Percentiles rank a stretch among this genome's conserved stretches.
Conservation (phyloP, 2,797 vertebrate species). For the Pseudotriccus pelzelni region DNA sequence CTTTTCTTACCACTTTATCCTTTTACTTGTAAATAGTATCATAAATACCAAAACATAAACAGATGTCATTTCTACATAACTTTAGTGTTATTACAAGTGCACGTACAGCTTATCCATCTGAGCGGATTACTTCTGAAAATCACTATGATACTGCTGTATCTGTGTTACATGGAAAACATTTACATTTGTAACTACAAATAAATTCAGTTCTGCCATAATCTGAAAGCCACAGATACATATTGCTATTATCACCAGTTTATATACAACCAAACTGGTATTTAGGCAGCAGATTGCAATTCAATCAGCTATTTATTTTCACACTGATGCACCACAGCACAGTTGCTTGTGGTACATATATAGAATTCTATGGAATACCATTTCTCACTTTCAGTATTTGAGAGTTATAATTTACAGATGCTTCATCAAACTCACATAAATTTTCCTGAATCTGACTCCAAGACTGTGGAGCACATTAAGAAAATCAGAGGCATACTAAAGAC, state of each 20-base stretch:
- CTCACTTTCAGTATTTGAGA: not conserved
- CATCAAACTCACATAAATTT: not conserved
- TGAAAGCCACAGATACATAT: not conserved
- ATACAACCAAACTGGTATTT: conserved; percentile 7
- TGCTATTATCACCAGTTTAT: conserved; percentile 6
- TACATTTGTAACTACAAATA: not conserved
- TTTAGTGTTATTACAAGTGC: not conserved
- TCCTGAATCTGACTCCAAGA: conserved; percentile 23
- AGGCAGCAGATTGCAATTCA: conserved; percentile 18
- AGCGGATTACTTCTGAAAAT: not conserved
- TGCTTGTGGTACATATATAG: not conserved
- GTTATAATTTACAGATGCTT: conserved; percentile 20
- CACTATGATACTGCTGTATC: not conserved
- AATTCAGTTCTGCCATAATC: conserved; percentile 12
- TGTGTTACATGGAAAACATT: not conserved
- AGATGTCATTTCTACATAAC: not conserved
- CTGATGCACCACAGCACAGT: not conserved
- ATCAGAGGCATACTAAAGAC: not conserved
- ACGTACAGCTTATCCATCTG: not conserved
- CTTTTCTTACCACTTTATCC: not conserved
- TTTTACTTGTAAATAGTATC: not conserved
- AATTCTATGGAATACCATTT: not conserved
- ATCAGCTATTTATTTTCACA: conserved; percentile 20
- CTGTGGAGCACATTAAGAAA: conserved; percentile 36
- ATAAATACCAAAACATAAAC: conserved; percentile 21